phyloP scores from a whole-genome alignment of 92 coral and sea anemone species.

The Porites divaricata region DNA sequence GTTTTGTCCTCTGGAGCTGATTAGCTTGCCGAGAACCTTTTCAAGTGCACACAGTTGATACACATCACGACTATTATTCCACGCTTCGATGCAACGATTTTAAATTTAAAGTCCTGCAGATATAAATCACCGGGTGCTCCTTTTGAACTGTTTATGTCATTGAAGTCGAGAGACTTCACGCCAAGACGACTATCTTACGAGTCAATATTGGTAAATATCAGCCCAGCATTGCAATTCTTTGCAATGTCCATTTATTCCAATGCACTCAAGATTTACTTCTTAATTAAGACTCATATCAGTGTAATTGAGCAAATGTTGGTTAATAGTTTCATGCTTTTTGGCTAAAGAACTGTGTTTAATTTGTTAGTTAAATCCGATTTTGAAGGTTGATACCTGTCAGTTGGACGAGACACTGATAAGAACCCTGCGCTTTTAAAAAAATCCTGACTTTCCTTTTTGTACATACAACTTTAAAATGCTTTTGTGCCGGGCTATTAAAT shows the following conservation, averaged over 20 bases:
- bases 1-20: constrained; percentile 4
- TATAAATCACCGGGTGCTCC: not conserved
- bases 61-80: not conserved
- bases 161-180: not conserved
- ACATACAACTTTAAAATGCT: too few relatives aligned
- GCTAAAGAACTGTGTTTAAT: constrained; percentile 3
- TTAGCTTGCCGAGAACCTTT: not conserved
- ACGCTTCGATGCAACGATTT: not conserved
- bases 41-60: not conserved
- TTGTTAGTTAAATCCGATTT: constrained; percentile 38
- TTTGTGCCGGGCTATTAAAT: not conserved
- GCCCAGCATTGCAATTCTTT: not conserved
- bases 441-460: too few relatives aligned
- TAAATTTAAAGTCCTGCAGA: not conserved
- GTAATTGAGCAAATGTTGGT: constrained; percentile 24
- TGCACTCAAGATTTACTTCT: constrained; percentile 19
- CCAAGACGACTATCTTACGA: not conserved
- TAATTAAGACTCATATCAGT: constrained; percentile 23
- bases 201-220: not conserved
- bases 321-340: constrained; percentile 8
- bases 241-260: not conserved
- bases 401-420: not conserved
- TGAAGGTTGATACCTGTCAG: not conserved
- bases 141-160: not conserved
- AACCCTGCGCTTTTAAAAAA: not conserved